Evolutionary conservation across 2,888 invertebrate genomes (phyloP).

Genomic region (Tipula confusa): DNA sequence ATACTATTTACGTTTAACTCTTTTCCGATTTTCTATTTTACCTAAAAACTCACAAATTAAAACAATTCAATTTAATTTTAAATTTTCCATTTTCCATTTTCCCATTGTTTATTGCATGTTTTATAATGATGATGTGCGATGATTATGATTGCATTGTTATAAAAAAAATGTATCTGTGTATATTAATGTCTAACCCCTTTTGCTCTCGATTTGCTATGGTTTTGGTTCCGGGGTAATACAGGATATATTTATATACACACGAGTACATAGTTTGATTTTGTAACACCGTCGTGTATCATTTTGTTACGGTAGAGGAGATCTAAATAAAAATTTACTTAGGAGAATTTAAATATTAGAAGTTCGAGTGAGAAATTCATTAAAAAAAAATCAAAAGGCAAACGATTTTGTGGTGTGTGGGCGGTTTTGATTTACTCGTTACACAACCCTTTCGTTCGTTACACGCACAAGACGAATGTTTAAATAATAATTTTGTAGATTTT

Average conservation of each 20-base stretch:
- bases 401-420: neutral
- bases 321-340: neutral
- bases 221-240: neutral
- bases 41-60: neutral
- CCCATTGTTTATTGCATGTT: conserved; percentile 20
- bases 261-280: neutral
- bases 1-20: neutral
- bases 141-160: conserved; percentile 12
- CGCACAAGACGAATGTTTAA: neutral
- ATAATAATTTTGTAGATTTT: neutral
- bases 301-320: neutral
- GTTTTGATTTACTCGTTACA: neutral
- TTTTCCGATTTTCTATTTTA: neutral
- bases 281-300: neutral
- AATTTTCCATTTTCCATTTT: conserved; percentile 12
- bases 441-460: neutral
- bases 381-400: neutral
- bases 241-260: neutral
- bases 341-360: neutral
- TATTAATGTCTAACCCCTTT: neutral
- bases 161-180: neutral
- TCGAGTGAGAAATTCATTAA: neutral
- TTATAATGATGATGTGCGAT: conserved; percentile 25
- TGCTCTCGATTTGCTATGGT: neutral
- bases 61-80: conserved; percentile 20